Base-by-base conservation (phyloP, 2,888 invertebrate genomes). In the Scaptomyza polygonia region DNA sequence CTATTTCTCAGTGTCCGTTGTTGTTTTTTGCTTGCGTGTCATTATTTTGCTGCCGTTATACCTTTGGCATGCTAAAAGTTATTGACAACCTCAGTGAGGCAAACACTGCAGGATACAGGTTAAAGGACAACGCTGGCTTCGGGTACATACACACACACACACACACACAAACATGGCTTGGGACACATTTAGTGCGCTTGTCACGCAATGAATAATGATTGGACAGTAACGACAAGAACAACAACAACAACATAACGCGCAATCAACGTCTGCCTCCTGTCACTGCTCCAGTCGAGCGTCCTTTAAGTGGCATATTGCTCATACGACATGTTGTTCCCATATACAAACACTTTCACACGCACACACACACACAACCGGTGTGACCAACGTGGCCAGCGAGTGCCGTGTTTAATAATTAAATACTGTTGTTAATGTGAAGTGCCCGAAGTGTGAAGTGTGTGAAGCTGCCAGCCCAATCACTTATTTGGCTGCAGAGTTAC, bases 121-220 rank as follows among this genome's bases (percentile, higher is more conserved):
- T 30, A 47, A 39, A 14, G 47, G 55, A 61, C 42, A 54, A 21
- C 56, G 25, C 29, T 30, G 45, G 25, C 51, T 14, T 32, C 45
- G 12, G 21, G 58, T 34, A 55, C 43, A 64, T 5, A 25, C 25
- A 25, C 55, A 52, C 43, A 56, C 42, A 65, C 49, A 52, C 25
- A 25, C 53, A 52, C 43, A 56, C 44, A 65, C 52, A 56, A 42
- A 65, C 52, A 48, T 43, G 53, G 16, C 39, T 39, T 5, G 62
- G 57, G 74, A 72, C 67, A 73, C 86, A 74, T 79, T 87, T 87
- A 71, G 73, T 70, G 80, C 65, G 73, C 77, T 79, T 85, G 84
- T 87, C 84, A 85, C 86, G 88, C 88, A 82, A 83, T 87, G 87
- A 84, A 84, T 87, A 84, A 84, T 85, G 88, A 77, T 87, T 79